A percentile compares a stretch with the other conserved stretches of the same genome.
phyloP scores from a whole-genome alignment of 2,113 vertebrate genomes.

The Oncorhynchus masou region DNA sequence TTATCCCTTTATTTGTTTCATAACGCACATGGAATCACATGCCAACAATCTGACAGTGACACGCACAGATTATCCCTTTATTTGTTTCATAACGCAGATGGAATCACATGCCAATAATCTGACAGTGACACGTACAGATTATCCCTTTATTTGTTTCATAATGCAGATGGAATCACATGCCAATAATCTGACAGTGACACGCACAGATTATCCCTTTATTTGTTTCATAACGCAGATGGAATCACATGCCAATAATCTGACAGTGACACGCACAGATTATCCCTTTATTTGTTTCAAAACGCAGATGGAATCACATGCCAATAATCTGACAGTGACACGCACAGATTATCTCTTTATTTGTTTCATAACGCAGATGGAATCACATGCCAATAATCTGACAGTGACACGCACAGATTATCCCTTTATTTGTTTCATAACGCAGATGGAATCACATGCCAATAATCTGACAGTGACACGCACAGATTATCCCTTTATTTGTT shows the following conservation, averaged over 20 bases:
- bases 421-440: background rate
- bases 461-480: background rate
- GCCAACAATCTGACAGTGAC: background rate
- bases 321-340: background rate
- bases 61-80: background rate
- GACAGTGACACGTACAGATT: background rate
- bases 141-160: constrained; percentile 8
- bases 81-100: background rate
- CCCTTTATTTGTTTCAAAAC: constrained; percentile 2
- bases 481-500: constrained; percentile 14
- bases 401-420: background rate
- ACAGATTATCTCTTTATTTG: constrained; percentile 12
- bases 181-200: background rate
- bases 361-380: background rate
- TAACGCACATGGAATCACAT: background rate
- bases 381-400: background rate
- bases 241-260: background rate
- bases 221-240: background rate
- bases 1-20: constrained; percentile 12
- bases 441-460: background rate
- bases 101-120: background rate
- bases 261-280: background rate
- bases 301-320: background rate
- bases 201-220: constrained; percentile 11
- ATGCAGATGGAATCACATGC: background rate